Conservation (phyloP, 2,113 vertebrate species). For the Paradoxurus hermaphroditus region DNA sequence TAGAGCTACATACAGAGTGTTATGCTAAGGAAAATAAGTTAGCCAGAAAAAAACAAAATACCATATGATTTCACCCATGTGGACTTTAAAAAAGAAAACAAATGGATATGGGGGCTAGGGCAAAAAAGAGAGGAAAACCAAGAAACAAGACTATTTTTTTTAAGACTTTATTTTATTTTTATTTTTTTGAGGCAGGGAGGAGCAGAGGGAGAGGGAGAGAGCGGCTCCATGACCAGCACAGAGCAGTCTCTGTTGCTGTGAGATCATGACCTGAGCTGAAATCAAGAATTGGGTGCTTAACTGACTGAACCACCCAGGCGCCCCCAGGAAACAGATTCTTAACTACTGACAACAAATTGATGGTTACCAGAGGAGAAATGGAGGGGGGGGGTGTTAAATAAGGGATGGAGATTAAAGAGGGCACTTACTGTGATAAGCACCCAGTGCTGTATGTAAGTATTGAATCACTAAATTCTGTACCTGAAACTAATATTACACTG, state of each 20-base stretch:
- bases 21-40: background rate
- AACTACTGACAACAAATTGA: background rate
- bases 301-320: no score
- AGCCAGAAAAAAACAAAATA: background rate
- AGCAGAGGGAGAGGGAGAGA: no score
- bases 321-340: background rate
- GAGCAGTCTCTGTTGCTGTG: no score
- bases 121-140: background rate
- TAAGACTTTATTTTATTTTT: no score
- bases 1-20: background rate
- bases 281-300: no score
- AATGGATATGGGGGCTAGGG: background rate
- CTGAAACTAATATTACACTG: background rate
- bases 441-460: background rate
- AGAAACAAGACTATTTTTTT: background rate
- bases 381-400: background rate
- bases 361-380: background rate
- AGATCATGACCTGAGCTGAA: no score
- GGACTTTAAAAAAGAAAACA: background rate
- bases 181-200: no score
- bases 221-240: no score
- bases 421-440: background rate
- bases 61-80: background rate
- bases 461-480: background rate
- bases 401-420: background rate